Evolutionary conservation across 2,113 vertebrate genomes (phyloP).

Genomic region (Mesitornis unicolor): DNA sequence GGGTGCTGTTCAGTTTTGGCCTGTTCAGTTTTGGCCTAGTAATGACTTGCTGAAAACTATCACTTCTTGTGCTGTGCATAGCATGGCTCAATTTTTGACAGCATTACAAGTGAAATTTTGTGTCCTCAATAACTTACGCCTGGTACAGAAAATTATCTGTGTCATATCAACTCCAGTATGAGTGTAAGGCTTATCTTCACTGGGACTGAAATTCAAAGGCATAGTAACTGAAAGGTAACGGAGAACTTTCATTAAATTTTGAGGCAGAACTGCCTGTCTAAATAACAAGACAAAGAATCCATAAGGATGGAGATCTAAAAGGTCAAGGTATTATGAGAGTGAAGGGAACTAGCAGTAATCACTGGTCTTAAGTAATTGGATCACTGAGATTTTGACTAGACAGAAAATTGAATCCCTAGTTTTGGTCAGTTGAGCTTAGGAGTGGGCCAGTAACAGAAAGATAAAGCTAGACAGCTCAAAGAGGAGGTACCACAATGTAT

Average conservation of each 20-base stretch:
- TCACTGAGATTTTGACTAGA: slow-evolving; percentile 16
- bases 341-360: not conserved
- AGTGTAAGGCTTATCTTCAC: not conserved
- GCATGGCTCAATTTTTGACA: not conserved
- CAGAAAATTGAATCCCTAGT: slow-evolving; percentile 10
- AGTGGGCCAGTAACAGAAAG: not conserved
- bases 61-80: not conserved
- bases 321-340: not conserved
- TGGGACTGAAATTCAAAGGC: not conserved
- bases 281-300: not conserved
- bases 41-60: not conserved
- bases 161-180: not conserved
- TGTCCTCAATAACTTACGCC: accelerated
- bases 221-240: not conserved
- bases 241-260: not conserved
- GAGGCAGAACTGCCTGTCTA: not conserved
- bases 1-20: not conserved
- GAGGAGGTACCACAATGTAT: not conserved
- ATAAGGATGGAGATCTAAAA: not conserved
- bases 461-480: not conserved
- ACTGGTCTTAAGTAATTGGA: slow-evolving; percentile 9
- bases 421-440: not conserved
- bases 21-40: not conserved
- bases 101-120: not conserved
- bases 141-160: not conserved